Percentiles rank a stretch among this genome's conserved stretches.
These are phyloP conservation scores for Genyomyrus donnyi DNA, from an alignment of 2,113 vertebrate genomes.

Conservation along the genomic window DNA sequence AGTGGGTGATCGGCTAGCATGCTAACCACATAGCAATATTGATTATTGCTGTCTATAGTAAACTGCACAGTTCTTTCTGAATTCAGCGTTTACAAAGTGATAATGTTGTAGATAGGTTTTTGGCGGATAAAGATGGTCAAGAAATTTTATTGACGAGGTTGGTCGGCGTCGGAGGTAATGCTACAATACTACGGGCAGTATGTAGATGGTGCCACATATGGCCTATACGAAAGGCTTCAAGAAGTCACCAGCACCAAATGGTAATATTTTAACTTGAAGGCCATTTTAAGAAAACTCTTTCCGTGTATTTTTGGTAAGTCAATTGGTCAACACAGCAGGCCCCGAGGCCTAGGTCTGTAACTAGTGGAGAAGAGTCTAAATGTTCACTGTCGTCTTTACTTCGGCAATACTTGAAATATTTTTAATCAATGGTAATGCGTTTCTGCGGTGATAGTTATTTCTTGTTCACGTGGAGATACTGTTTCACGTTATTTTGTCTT, in stretches of 20 bases:
- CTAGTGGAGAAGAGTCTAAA: not conserved
- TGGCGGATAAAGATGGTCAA: not conserved
- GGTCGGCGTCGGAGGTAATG: not conserved
- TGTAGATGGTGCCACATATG: not conserved
- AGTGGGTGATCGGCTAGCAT: not conserved
- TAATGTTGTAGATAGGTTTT: not conserved
- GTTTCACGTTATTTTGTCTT: not conserved
- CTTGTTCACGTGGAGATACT: not conserved
- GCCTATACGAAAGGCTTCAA: not conserved
- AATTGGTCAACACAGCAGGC: not conserved
- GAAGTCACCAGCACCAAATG: not conserved
- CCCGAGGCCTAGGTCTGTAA: slow-evolving; percentile 14
- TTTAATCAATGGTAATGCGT: not conserved
- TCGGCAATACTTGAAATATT: not conserved
- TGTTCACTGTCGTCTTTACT: not conserved
- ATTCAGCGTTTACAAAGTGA: not conserved
- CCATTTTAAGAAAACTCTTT: not conserved
- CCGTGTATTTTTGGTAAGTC: slow-evolving; percentile 12
- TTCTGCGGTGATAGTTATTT: not conserved
- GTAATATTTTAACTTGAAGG: not conserved
- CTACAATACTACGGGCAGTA: not conserved
- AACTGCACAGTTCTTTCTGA: not conserved
- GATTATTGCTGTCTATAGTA: not conserved
- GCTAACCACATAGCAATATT: not conserved
- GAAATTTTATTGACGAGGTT: not conserved